Evolutionary conservation across 2,113 vertebrate species (phyloP), one percentile per base, ranked within the genome.

Genomic region (Dicerorhinus sumatrensis): DNA sequence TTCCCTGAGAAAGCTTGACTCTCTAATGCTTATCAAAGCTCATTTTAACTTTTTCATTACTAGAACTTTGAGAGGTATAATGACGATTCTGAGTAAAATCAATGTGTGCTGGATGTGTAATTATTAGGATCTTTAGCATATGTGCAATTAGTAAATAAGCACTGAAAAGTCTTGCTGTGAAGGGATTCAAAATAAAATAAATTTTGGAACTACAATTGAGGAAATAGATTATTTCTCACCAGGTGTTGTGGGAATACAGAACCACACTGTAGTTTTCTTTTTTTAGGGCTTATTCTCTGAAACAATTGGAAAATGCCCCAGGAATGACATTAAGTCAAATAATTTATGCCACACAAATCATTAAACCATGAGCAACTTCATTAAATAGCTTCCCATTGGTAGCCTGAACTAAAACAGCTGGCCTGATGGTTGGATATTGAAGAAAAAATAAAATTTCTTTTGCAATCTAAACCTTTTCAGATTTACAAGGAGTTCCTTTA

Each of bases 351-450:
- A 92, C 69, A 93, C 94, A 97, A 97, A 97, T 98, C 92, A 84
- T 97, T 96, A 97, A 98, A 92, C 92, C 91, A 97, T 96, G 94
- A 98, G 96, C 92, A 97, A 96, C 95, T 94, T 94, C 97, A 97
- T 98, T 97, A 97, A 97, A 62, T 39, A 81, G 18, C 96, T 96
- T 97, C 94, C 51, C 60, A 69, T 91, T 94, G 12, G 0, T 36
- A 95, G 51, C 79, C 85, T 97, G 96, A 98, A 97, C 72, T 94
- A 63, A 96, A 98, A 88, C 93, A 98, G 91, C 89, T 94, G 95
- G 77, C 8, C n/a, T 89, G 79, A 76, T 14, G 13, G 85, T 76
- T 77, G 89, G 97, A 97, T 95, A 96, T 23, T 75, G n/a, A 89
- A 91, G 42, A 94, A 93, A 56, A 91, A 62, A 84, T 73, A 77